Evolutionary conservation across 1,140 invertebrate species (phyloP).

Genomic region (Condylostylus longicornis): DNA sequence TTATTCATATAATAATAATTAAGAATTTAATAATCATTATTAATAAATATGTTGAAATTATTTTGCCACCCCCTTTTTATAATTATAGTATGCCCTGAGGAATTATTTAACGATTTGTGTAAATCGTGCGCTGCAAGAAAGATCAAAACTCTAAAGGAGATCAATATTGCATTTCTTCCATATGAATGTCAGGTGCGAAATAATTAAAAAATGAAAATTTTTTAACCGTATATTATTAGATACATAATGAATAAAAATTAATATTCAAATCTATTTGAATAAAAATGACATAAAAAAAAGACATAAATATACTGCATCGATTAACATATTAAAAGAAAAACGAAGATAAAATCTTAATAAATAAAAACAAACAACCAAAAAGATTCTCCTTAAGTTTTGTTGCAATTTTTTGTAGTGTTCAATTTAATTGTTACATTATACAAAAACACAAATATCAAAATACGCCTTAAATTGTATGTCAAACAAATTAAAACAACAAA

Average conservation of each 20-base stretch:
- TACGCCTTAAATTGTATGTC: background rate
- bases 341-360: conserved; percentile 1
- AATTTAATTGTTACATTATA: conserved; percentile 29
- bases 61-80: too few species aligned
- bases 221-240: too few species aligned
- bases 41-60: too few species aligned
- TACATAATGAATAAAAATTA: conserved; percentile 7
- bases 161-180: conserved; percentile 99
- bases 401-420: conserved; percentile 31
- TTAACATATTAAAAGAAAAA: too few species aligned
- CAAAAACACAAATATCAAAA: conserved; percentile 24
- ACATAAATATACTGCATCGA: too few species aligned
- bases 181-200: conserved; percentile 89
- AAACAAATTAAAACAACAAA: conserved; percentile 3
- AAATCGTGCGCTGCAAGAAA: conserved; percentile 87
- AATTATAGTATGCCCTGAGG: conserved; percentile 65
- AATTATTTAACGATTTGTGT: conserved; percentile 90
- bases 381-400: conserved; percentile 30
- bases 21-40: too few species aligned
- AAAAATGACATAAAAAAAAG: conserved; percentile 6
- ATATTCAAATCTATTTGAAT: background rate
- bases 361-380: background rate
- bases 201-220: conserved; percentile 9
- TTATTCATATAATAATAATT: too few species aligned
- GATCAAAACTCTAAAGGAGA: conserved; percentile 98